Base-by-base conservation (phyloP, 1,140 invertebrate genomes). In the Araneus ventricosus region DNA sequence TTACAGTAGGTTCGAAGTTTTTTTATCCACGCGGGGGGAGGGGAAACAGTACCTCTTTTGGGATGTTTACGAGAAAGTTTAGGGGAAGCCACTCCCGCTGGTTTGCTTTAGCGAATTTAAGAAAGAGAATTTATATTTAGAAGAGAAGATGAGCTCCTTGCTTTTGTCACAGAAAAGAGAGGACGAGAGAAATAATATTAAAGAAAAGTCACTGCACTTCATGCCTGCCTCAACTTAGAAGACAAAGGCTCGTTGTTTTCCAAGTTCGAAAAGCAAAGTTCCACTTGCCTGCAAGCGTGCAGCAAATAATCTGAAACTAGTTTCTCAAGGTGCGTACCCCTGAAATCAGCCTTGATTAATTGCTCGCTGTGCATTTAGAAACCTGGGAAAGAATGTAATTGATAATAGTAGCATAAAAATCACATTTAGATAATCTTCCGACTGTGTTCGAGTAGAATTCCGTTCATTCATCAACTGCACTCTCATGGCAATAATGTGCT, bases 301-400 rank as follows among this genome's bases (percentile, higher is more conserved):
- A 27, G 22, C n/a, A 84, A 27, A 52, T n/a, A 84, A 84, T 45
- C 30, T 27, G 22, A 22, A 86, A 86, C 84, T 37, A 17, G 84
- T 86, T 86, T 37, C 30, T 20, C 84, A 17, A 86, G 57, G 45
- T 34, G 5, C 22, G 30, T 22, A 59, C 57, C 30, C 52, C 30
- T 85, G 7, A 30, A 57, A 59, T 37, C 84, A 37, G 22, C 14
- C 57, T 59, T 61, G 57, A 86, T 86, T 86, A 86, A 86, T 86
- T 86, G 14, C 52, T 14, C 7, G 1, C 6, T 14, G 84, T 22
- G 30, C 6, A 57, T 86, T 59, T 30, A 86, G 27, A 10, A 86
- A 86, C 14, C n/a, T 39, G 52, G 30, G 22, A 34, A 37, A 30
- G 45, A 20, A 86, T 59, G 84, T 34, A 37, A 86, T 86, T 61